phyloP scores from a whole-genome alignment of 2,113 vertebrate genomes.

The Ammospiza nelsoni region DNA sequence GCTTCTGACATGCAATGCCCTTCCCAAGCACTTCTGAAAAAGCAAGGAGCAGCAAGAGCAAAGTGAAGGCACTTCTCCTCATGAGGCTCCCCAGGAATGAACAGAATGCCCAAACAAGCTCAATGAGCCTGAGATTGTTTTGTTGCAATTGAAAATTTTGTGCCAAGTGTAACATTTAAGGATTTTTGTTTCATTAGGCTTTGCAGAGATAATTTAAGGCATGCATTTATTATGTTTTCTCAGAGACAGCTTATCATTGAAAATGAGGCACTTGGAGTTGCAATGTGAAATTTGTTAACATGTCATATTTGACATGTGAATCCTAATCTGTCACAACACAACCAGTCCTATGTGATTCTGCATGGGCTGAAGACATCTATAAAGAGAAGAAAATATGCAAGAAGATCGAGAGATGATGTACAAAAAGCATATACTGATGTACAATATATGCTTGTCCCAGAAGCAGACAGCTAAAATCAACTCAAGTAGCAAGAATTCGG shows the following conservation, averaged over 20 bases:
- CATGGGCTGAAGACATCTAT: not conserved
- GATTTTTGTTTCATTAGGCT: not conserved
- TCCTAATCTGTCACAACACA: not conserved
- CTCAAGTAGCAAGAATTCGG: not conserved
- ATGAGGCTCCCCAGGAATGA: not conserved
- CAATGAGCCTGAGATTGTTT: not conserved
- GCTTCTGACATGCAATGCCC: not conserved
- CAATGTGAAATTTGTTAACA: not conserved
- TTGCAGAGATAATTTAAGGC: not conserved
- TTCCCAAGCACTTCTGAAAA: not conserved
- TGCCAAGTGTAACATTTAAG: not conserved
- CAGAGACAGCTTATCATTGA: not conserved
- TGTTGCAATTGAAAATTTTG: not conserved
- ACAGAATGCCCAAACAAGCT: not conserved
- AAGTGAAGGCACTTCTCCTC: not conserved
- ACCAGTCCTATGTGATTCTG: not conserved
- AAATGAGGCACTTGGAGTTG: not conserved
- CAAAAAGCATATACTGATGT: not conserved
- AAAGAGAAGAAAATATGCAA: not conserved
- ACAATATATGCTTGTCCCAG: not conserved
- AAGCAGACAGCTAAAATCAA: conserved; percentile 3
- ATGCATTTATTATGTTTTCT: not conserved
- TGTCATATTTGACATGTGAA: not conserved
- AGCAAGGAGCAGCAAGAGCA: not conserved
- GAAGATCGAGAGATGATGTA: not conserved